Percentiles rank a stretch among this genome's conserved stretches.
Conservation (phyloP, 92 coral and sea anemone species). For the Porites evermanni region DNA sequence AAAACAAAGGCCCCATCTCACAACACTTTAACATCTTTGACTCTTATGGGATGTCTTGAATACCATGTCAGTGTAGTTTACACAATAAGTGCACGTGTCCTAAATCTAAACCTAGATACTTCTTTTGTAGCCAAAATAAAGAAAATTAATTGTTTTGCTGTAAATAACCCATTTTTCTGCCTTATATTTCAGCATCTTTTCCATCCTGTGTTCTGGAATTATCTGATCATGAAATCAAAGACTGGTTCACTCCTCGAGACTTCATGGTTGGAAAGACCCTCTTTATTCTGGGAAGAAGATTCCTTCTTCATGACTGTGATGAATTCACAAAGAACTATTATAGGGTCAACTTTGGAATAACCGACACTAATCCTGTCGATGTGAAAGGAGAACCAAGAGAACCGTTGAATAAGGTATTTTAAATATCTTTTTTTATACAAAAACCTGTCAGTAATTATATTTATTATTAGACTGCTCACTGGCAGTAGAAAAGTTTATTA, state of each 20-base stretch:
- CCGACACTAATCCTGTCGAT: conserved; percentile 81
- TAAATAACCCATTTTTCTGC: background rate
- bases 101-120: too few species aligned
- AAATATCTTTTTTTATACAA: too few species aligned
- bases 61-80: too few species aligned
- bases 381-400: conserved; percentile 77
- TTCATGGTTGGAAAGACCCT: conserved; percentile 95
- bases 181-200: conserved; percentile 80
- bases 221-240: conserved; percentile 95
- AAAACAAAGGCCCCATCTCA: too few species aligned
- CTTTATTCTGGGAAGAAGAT: conserved; percentile 90
- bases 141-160: background rate
- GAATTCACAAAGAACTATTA: conserved; percentile 94
- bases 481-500: too few species aligned
- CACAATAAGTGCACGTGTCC: too few species aligned
- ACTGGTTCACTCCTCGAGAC: conserved; percentile 97
- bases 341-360: conserved; percentile 80
- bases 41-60: too few species aligned
- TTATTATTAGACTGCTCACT: too few species aligned
- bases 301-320: conserved; percentile 90
- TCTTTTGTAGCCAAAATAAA: background rate
- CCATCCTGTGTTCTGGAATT: conserved; percentile 94
- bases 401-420: conserved; percentile 73
- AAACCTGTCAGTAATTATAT: too few species aligned
- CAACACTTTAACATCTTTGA: too few species aligned